These are phyloP conservation scores for Lepidurus apus DNA, from an alignment of 1,140 invertebrate genomes.

Conservation along the genomic window DNA sequence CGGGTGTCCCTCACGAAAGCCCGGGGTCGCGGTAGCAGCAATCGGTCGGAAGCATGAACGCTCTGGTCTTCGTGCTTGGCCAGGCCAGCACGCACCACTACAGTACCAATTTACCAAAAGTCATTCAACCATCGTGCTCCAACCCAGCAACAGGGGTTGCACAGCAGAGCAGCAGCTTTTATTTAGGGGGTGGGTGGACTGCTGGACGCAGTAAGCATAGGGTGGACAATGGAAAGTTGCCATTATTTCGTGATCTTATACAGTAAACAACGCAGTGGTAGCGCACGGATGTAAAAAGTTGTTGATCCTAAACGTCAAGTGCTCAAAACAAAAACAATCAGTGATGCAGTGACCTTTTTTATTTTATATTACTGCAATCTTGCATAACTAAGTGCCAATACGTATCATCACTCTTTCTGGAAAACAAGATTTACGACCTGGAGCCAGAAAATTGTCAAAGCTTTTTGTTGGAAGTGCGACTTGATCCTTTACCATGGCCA, in stretches of 20 bases:
- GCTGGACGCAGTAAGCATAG: neutral
- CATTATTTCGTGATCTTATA: too few relatives aligned
- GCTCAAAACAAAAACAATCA: neutral
- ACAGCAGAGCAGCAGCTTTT: neutral
- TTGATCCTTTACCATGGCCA: constrained; percentile 19
- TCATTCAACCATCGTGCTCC: constrained; percentile 17
- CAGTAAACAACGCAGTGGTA: too few relatives aligned
- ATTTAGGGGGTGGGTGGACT: neutral
- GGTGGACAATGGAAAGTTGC: neutral
- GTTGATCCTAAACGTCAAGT: too few relatives aligned
- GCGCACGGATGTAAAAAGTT: too few relatives aligned
- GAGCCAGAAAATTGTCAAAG: too few relatives aligned
- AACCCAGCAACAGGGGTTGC: constrained; percentile 13
- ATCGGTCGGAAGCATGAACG: constrained; percentile 20
- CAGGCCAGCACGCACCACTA: constrained; percentile 1
- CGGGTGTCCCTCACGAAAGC: constrained; percentile 15
- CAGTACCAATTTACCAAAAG: neutral
- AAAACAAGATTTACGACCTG: too few relatives aligned
- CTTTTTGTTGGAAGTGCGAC: too few relatives aligned
- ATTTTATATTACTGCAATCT: neutral
- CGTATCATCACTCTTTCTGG: too few relatives aligned
- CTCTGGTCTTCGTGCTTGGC: constrained; percentile 6
- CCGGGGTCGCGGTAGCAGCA: constrained; percentile 16
- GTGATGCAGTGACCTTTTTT: neutral
- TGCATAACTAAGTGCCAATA: neutral